phyloP scores from a whole-genome alignment of 2,113 vertebrate species.

The Chamaea fasciata region DNA sequence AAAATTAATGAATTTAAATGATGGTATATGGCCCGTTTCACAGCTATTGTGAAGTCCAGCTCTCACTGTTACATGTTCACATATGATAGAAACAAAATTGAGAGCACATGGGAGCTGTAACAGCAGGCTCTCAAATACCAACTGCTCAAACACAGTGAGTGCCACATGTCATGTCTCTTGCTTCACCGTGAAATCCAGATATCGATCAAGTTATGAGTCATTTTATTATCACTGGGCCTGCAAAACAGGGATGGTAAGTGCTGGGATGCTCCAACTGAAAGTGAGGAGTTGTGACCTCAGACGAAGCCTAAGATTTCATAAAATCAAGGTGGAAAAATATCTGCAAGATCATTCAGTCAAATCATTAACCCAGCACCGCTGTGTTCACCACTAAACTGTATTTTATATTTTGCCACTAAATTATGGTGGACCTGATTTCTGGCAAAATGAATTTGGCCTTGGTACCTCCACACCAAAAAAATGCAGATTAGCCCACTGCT shows the following conservation, averaged over 20 bases:
- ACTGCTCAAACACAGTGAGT: neutral
- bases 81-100: neutral
- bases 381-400: neutral
- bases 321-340: neutral
- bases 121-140: conserved; percentile 14
- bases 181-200: neutral
- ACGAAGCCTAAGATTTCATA: neutral
- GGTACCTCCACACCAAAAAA: neutral
- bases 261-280: neutral
- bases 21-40: neutral
- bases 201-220: neutral
- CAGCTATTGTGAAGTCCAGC: neutral
- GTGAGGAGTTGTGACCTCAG: neutral
- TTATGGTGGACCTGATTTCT: neutral
- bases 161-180: neutral
- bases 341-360: neutral
- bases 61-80: neutral
- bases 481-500: neutral
- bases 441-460: neutral
- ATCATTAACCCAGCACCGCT: neutral
- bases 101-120: neutral
- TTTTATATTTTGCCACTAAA: neutral
- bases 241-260: neutral
- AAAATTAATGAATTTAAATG: neutral
- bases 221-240: neutral